Base-by-base conservation (phyloP, 2,113 vertebrate genomes). In the Protomyctophum bolini region DNA sequence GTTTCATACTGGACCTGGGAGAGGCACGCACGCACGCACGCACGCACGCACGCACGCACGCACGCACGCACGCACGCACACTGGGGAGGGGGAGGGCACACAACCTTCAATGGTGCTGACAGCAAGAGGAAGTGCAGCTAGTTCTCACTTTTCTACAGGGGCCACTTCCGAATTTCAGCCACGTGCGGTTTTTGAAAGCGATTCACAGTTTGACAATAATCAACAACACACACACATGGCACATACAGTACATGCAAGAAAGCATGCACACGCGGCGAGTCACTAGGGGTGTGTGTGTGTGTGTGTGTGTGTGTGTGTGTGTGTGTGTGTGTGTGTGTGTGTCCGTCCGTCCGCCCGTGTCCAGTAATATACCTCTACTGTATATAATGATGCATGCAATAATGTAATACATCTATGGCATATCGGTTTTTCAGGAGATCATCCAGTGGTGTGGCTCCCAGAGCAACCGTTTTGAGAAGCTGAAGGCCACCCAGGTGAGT, bases 1-100 rank as follows among this genome's bases (percentile, higher is more conserved):
- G 94, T 10, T 98, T 97, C 89, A 97, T 98, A 76, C 87, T 98
- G 75, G 96, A 97, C 87, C 89, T 97, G 11, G 96, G 96, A 82
- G 84, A 86, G 0, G 97, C 98, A 81, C 14, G n/a, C 2, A 28
- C 11, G 12, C 41, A n/a, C 12, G 7, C 47, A 66, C 49, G 14
- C 11, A 11, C 6, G 47, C 29, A 46, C 59, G 45, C 60, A 47
- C 51, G 63, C 11, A 47, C 58, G 47, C 60, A 21, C 51, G 63
- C 11, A 47, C 57, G 10, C 15, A 52, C 41, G 33, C 60, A 63
- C 47, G 2, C 52, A 68, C 10, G 10, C 51, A 50, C 41, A 41
- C 15, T 4, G 14, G 12, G 4, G 3, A 2, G 49, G 47, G 6
- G 8, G 9, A 1, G 2, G 11, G 14, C 54, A 56, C 6, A 56